Percentiles rank a stretch among this genome's conserved stretches.
Evolutionary conservation across 2,888 invertebrate genomes (phyloP).

Genomic region (Icerya purchasi): DNA sequence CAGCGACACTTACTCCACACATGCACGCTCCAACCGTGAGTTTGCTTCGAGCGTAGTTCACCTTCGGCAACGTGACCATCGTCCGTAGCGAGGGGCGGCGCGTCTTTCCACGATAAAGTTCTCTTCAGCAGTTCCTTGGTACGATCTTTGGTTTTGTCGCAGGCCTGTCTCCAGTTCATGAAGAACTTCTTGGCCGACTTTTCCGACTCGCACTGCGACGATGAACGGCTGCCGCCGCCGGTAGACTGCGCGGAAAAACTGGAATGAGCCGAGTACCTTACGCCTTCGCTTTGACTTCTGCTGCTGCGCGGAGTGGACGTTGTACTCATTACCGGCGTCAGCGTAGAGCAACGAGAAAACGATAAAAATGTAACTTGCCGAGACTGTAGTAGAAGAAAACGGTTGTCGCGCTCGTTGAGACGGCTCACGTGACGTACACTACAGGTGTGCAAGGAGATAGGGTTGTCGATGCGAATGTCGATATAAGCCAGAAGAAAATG

Average conservation of each 20-base stretch:
- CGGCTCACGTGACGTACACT: too few relatives aligned
- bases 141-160: constrained; percentile 50
- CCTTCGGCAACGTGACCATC: constrained; percentile 14
- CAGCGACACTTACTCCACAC: constrained; percentile 46
- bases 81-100: constrained; percentile 8
- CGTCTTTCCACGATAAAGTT: constrained; percentile 16
- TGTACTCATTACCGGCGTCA: neutral
- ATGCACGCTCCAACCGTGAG: constrained; percentile 42
- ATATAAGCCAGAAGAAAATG: too few relatives aligned
- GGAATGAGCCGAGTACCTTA: constrained; percentile 4
- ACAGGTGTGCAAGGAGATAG: too few relatives aligned
- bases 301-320: neutral
- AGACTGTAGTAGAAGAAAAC: too few relatives aligned
- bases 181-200: constrained; percentile 24
- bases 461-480: too few relatives aligned
- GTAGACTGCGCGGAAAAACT: constrained; percentile 7
- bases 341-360: too few relatives aligned
- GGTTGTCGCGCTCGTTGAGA: too few relatives aligned
- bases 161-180: constrained; percentile 50
- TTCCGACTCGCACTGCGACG: neutral
- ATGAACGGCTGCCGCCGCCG: neutral
- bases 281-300: neutral
- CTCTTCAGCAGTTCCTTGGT: constrained; percentile 46
- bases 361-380: too few relatives aligned
- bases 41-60: constrained; percentile 22